A percentile compares a stretch with the other conserved stretches of the same genome.
These are phyloP conservation scores for Trachymyrmex cornetzi DNA, from an alignment of 1,140 invertebrate genomes.

Conservation along the genomic window DNA sequence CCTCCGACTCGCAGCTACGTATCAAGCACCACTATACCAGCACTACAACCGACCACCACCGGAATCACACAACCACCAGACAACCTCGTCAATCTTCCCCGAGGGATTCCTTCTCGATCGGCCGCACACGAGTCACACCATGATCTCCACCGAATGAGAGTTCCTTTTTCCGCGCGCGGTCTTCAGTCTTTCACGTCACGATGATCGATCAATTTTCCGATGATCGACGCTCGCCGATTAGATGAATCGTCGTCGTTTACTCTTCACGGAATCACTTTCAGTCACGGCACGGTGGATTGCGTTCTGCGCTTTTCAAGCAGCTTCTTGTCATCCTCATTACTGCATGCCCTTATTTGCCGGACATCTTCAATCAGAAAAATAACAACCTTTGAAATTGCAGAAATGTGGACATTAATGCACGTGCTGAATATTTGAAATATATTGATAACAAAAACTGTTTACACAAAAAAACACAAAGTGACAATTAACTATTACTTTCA, in stretches of 20 bases:
- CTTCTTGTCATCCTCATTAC: conserved; percentile 43
- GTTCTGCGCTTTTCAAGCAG: conserved; percentile 1
- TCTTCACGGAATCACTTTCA: conserved; percentile 26
- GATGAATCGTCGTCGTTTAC: conserved; percentile 30
- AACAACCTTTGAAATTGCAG: background rate
- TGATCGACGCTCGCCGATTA: background rate
- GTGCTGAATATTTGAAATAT: background rate
- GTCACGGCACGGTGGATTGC: conserved; percentile 14
- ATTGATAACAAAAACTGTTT: background rate
- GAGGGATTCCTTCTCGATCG: conserved; percentile 38
- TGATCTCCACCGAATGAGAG: conserved; percentile 43
- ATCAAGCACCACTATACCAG: conserved; percentile 65
- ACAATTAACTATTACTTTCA: background rate
- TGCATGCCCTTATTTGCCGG: conserved; percentile 33
- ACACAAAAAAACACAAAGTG: background rate
- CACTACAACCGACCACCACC: conserved; percentile 72
- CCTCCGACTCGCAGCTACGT: conserved; percentile 68
- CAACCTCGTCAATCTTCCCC: conserved; percentile 59
- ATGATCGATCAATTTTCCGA: conserved; percentile 50
- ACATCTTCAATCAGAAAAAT: conserved; percentile 33
- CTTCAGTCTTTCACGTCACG: conserved; percentile 29
- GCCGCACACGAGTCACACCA: conserved; percentile 65
- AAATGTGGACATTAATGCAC: background rate
- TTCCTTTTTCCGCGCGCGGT: conserved; percentile 10
- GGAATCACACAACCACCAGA: conserved; percentile 67